Evolutionary conservation across 2,888 invertebrate genomes (phyloP), one percentile per base, ranked within the genome.

Genomic region (Aphrophora alni): DNA sequence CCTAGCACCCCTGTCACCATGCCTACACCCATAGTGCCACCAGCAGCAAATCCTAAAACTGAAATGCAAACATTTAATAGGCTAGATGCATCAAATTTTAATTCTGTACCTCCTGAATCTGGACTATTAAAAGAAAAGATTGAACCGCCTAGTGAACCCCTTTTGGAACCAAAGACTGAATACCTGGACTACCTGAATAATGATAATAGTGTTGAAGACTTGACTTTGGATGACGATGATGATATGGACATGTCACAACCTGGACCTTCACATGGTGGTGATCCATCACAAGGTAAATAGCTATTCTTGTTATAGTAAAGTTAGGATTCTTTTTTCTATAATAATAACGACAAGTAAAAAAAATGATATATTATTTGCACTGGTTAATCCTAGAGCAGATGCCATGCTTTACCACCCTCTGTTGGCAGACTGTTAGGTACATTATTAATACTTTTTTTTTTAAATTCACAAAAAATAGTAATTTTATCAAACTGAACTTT

Each of bases 181-280:
- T 93, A 92, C 88, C 90, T 92, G 85, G 93, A 93, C 83, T 93
- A 93, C 86, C 90, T 90, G 84, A 88, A 89, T 87, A 92, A 92
- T 86, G 93, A 93, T 86, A 94, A 94, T 87, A 93, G 93, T 86
- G 94, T 95, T 86, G 96, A 96, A 89, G 95, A 96, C 89, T 92
- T 96, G 88, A 95, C 95, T 84, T 89, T 95, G 82, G 95, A 87
- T 69, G 86, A 86, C 77, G 86, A 94, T 86, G 95, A 96, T 88
- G 95, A 96, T 84, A 81, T 81, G 81, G 81, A 81, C 33, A 92
- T 95, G 89, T 93, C 93, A 89, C 91, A 91, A 88, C 93, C 94
- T 86, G 94, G 94, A 88, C 93, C 94, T 86, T 90, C 89, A 78
- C 87, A 88, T 72, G 88, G 88, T 82, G 89, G 88, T 82, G 89